Percentiles rank a stretch among this genome's conserved stretches.
These are phyloP conservation scores for Crypturellus tataupa DNA, from an alignment of 2,797 vertebrate species.

Conservation along the genomic window DNA sequence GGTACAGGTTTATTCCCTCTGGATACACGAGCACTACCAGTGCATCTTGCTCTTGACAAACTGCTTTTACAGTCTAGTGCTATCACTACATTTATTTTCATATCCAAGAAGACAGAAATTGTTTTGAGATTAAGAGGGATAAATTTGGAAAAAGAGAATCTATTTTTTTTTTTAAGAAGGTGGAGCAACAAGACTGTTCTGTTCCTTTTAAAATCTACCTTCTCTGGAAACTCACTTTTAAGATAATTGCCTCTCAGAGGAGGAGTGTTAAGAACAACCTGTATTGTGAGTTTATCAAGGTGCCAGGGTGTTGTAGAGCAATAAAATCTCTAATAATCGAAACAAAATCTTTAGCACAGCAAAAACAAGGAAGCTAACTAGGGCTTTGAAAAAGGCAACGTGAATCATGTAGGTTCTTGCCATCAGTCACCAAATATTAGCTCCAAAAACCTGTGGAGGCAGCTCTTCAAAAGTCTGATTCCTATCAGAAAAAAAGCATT, in stretches of 20 bases:
- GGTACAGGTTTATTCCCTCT: neutral
- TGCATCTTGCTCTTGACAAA: slow-evolving; percentile 2
- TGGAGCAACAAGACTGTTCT: neutral
- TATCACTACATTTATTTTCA: slow-evolving; percentile 18
- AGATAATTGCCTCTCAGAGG: neutral
- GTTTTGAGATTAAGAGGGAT: neutral
- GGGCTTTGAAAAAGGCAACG: neutral
- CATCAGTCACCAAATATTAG: neutral
- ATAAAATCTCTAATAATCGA: fast-evolving
- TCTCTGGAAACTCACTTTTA: neutral
- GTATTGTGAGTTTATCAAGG: neutral
- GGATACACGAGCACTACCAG: neutral
- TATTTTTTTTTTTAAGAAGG: fast-evolving
- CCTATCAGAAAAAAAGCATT: neutral
- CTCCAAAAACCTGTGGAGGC: neutral
- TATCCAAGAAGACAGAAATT: neutral
- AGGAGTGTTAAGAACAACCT: neutral
- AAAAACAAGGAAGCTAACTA: neutral
- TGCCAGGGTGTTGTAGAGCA: neutral
- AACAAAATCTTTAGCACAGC: neutral
- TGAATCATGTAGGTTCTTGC: neutral
- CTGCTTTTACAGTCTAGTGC: slow-evolving; percentile 14
- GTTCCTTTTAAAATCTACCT: neutral
- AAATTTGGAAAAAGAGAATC: neutral
- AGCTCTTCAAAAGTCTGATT: neutral